Base-by-base conservation (phyloP, 2,888 invertebrate species). In the Entomobrya proxima region DNA sequence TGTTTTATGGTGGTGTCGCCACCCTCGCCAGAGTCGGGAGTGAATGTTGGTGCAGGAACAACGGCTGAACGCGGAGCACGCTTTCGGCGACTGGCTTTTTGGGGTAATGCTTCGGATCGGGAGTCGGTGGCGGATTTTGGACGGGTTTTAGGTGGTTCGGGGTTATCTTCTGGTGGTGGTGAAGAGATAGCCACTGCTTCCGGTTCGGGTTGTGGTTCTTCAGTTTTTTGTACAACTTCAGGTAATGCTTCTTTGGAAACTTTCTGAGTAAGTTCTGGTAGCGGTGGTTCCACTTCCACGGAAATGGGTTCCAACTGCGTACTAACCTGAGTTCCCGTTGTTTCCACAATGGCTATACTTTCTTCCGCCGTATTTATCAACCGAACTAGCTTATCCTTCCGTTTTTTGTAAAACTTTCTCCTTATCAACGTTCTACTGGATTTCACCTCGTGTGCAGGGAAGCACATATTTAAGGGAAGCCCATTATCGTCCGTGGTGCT, bases 41-140 rank as follows among this genome's bases (percentile, higher is more conserved):
- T 37, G 32, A 35, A 32, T 35, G 35, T 18, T 64, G 64, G n/a
- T n/a, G n/a, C n/a, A n/a, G n/a, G n/a, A n/a, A n/a, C n/a, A n/a
- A n/a, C n/a, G n/a, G n/a, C n/a, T n/a, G n/a, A n/a, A n/a, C n/a
- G n/a, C n/a, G n/a, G n/a, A n/a, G n/a, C n/a, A n/a, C 44, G 7
- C 44, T 40, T 40, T 40, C 13, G 44, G 7, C 44, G 9, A 11
- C 44, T 44, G 27, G 69, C 5, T 44, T 21, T 18, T 5, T 58
- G 37, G 2, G 40, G 40, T 24, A 35, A n/a, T 3, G 3, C 64
- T 21, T 9, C 27, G n/a, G 58, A 6, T 35, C 27, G 13, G n/a
- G 80, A 55, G 9, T 80, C 80, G 6, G 82, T 83, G 0, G 76
- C 82, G 11, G 82, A 76, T 32, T 83, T 83, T 4, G 82, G 83